Percentiles rank a stretch among this genome's conserved stretches.
Evolutionary conservation across 2,888 invertebrate genomes (phyloP).

Genomic region (Hedya salicella): DNA sequence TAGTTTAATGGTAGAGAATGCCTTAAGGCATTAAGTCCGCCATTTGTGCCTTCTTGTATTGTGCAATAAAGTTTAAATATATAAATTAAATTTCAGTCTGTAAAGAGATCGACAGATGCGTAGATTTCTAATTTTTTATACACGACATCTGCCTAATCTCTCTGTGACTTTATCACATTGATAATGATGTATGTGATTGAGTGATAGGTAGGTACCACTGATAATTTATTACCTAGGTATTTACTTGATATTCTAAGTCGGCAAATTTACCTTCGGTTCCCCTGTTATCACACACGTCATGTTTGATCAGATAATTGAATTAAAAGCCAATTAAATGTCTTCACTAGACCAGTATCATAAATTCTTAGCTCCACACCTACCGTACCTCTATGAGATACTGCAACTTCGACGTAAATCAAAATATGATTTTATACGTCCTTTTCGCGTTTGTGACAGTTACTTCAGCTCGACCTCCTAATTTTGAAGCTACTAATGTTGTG

Average conservation of each 20-base stretch:
- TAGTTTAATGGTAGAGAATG: too few relatives aligned
- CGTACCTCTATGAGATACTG: background rate
- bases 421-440: conserved; percentile 25
- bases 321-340: conserved; percentile 56
- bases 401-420: background rate
- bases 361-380: conserved; percentile 31
- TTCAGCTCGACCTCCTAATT: conserved; percentile 21
- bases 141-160: too few relatives aligned
- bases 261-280: conserved; percentile 19
- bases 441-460: conserved; percentile 11
- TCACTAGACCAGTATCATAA: conserved; percentile 39
- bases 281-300: conserved; percentile 35
- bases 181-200: background rate
- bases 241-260: background rate
- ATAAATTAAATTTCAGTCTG: too few relatives aligned
- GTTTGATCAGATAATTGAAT: conserved; percentile 53
- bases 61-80: too few relatives aligned
- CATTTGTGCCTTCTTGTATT: too few relatives aligned
- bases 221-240: background rate
- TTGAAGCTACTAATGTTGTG: conserved; percentile 41
- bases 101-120: too few relatives aligned
- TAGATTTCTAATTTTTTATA: too few relatives aligned
- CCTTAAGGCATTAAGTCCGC: too few relatives aligned
- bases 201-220: background rate
- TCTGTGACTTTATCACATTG: too few relatives aligned